A percentile compares a stretch with the other conserved stretches of the same genome.
These are phyloP conservation scores for Hartigia nigra DNA, from an alignment of 2,888 invertebrate species.

Conservation along the genomic window DNA sequence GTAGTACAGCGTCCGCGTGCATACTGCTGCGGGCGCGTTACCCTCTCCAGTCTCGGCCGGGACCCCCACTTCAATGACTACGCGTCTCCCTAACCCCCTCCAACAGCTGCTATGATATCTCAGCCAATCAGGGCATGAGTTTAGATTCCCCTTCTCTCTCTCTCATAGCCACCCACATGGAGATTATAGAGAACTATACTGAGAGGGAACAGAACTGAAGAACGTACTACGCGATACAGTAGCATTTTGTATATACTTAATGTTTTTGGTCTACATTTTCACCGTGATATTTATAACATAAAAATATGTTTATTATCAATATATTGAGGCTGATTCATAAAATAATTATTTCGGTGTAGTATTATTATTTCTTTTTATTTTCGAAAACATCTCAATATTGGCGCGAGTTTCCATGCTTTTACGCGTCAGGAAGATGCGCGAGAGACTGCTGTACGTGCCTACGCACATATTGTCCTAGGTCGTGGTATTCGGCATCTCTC, in stretches of 20 bases:
- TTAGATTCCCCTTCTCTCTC: neutral
- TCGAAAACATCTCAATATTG: neutral
- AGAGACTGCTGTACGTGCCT: neutral
- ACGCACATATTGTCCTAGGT: neutral
- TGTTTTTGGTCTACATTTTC: neutral
- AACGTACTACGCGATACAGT: neutral
- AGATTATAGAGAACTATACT: neutral
- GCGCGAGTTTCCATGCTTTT: neutral
- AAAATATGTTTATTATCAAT: neutral
- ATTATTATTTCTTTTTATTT: neutral
- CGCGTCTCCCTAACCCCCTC: constrained; percentile 19
- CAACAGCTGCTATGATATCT: neutral
- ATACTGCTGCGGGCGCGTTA: constrained; percentile 51
- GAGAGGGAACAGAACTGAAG: neutral
- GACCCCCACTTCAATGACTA: constrained; percentile 21
- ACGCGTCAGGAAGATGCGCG: neutral
- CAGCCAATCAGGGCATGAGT: neutral
- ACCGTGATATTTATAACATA: neutral
- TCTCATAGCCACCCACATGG: neutral
- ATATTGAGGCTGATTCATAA: neutral
- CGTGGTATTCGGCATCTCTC: neutral
- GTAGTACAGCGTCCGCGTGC: constrained; percentile 51
- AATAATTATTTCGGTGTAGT: neutral
- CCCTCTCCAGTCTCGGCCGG: constrained; percentile 32
- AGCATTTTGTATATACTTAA: neutral